Evolutionary conservation across 2,797 vertebrate species (phyloP).

Genomic region (Artibeus jamaicensis): DNA sequence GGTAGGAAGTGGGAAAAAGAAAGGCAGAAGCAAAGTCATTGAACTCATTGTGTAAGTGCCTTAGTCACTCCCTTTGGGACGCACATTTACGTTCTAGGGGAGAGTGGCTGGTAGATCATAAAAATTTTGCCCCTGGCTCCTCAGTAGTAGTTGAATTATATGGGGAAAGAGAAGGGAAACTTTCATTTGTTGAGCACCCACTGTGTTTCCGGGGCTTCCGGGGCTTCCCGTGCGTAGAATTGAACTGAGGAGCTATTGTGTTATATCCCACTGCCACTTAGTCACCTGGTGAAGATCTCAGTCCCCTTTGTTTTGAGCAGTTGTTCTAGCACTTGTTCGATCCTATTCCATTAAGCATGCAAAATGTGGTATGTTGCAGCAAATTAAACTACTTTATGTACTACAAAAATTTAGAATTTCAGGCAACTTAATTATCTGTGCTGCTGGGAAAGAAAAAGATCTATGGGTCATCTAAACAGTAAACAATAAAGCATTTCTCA

Average conservation of each 20-base stretch:
- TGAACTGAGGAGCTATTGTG: background rate
- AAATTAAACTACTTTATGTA: background rate
- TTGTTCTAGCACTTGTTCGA: background rate
- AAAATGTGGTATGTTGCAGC: background rate
- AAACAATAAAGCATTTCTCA: background rate
- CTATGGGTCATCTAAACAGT: background rate
- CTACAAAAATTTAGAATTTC: background rate
- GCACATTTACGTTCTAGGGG: background rate
- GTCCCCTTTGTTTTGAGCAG: background rate
- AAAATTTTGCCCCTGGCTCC: background rate
- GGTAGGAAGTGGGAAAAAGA: background rate
- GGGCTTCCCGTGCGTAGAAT: accelerated
- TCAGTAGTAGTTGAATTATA: background rate
- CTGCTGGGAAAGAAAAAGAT: background rate
- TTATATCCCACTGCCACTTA: background rate
- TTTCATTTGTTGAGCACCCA: background rate
- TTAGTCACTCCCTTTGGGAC: background rate
- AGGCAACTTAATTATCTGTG: constrained; percentile 9
- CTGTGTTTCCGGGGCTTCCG: background rate
- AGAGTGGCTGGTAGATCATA: background rate
- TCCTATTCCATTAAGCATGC: background rate
- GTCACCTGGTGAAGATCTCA: background rate
- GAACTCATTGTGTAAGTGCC: background rate
- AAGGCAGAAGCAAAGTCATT: background rate
- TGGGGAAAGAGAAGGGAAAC: background rate